Evolutionary conservation across 2,113 vertebrate genomes (phyloP).

Genomic region (Neogale vison): DNA sequence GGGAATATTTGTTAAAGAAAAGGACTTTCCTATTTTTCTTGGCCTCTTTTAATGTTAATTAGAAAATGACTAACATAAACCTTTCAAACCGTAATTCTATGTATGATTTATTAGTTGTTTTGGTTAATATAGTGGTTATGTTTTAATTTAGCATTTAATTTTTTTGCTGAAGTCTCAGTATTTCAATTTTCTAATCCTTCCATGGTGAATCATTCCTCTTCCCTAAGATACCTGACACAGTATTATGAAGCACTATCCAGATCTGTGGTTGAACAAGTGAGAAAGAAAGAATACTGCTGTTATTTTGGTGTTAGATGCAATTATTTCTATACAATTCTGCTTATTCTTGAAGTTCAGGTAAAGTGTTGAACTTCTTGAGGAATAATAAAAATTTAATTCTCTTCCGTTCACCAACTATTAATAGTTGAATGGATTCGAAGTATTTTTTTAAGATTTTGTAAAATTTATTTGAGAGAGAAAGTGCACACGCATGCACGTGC

Average conservation of each 20-base stretch:
- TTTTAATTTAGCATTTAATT: constrained; percentile 12
- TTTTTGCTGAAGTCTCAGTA: constrained; percentile 3
- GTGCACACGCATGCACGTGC: accelerated
- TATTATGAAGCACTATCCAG: not conserved
- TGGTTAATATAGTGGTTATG: not conserved
- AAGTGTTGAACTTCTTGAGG: constrained; percentile 21
- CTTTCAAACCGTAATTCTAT: not conserved
- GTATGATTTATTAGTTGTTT: not conserved
- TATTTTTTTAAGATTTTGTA: not conserved
- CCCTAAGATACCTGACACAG: not conserved
- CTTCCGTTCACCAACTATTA: not conserved
- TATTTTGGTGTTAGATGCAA: not conserved
- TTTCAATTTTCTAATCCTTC: constrained; percentile 25
- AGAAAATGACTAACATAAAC: not conserved
- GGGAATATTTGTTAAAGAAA: not conserved
- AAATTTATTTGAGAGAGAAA: not conserved
- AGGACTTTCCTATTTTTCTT: not conserved
- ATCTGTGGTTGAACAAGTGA: not conserved
- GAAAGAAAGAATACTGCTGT: not conserved
- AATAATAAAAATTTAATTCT: constrained; percentile 12
- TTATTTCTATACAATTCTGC: not conserved
- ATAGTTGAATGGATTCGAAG: constrained; percentile 1
- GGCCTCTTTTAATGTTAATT: not conserved
- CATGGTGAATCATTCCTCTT: not conserved
- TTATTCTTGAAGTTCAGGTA: constrained; percentile 46